Base-by-base conservation (phyloP, 2,888 invertebrate species). In the Cosmia pyralina region DNA sequence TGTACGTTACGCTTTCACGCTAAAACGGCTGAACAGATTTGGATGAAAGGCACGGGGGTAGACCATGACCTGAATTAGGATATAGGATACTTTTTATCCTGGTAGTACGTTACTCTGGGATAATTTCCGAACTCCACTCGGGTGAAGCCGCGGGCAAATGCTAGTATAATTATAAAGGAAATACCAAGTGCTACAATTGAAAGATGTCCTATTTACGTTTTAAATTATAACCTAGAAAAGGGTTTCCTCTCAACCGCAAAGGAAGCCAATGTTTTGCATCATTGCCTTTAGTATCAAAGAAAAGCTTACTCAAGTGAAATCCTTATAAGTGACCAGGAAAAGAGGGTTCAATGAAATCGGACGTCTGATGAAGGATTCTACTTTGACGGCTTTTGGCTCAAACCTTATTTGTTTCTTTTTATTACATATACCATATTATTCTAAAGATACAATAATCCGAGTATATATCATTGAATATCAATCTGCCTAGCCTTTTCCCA, bases 281-380 rank as follows among this genome's bases (percentile, higher is more conserved):
- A 81, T 66, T 80, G 46, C 60, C 28, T 48, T 38, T 11, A 57
- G 4, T 34, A 28, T 67, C 53, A 81, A 66, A 69, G 52, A 53
- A 63, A 81, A 50, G 81, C 53, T 67, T 64, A 67, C 53, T 81
- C 53, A 68, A 81, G 69, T 68, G 50, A 75, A 68, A 28, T 59
- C 19, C 17, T 68, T 63, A 53, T 81, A 75, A 77, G 63, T 81
- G 75, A 75, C 58, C 58, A 75, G 53, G 67, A 67, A 81, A 77
- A 67, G 57, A 68, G 75, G 77, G 77, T 81, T 67, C 67, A 77
- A 63, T 48, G 22, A 68, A 53, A 62, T 81, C 53, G 19, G 81
- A 81, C 76, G 48, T 41, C 53, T 75, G 81, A 81, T 68, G 46
- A 75, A 74, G 48, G 63, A 68, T 74, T 44, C 34, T 55, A 17